Evolutionary conservation across 2,888 invertebrate species (phyloP), one percentile per base, ranked within the genome.

Genomic region (Temnothorax unifasciatus): DNA sequence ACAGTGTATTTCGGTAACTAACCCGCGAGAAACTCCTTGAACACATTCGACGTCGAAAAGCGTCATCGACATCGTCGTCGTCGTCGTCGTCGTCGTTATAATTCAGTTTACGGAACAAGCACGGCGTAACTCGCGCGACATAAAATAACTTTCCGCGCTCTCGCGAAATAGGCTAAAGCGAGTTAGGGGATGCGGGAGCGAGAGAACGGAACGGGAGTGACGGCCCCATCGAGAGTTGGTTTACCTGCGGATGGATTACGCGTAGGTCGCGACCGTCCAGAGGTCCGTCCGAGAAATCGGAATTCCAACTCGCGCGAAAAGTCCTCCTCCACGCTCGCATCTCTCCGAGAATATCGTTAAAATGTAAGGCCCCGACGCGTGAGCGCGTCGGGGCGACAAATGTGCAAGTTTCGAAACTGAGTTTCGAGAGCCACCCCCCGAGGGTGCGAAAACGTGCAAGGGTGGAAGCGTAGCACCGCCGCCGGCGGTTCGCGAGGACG

Each of bases 341-440:
- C 68, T 77, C 69, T 6, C 61, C 47, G 69, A 63, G 86, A 89
- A 89, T 86, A 83, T 82, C 86, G 83, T 88, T 89, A 84, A 85
- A 85, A 85, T 59, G 76, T 81, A 82, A 82, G 82, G 64, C 6
- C 69, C 76, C 59, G 57, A 29, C 64, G 54, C 68, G 77, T 21
- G 57, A n/a, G 71, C 61, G 77, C 52, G 71, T 59, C 50, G 21
- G 63, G 64, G 66, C 86, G 86, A 88, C 84, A 89, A 89, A 89
- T 87, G 88, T 77, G 84, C 88, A 88, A 89, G 87, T 89, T 89
- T 87, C 66, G 82, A 89, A 89, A 89, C 77, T 88, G 87, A 89
- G 89, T 89, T 89, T 89, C 84, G 86, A 86, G 86, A 84, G 73
- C 68, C 79, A 41, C 44, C 79, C 73, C 64, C 64, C 50, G 82